Evolutionary conservation across 2,113 vertebrate species (phyloP).

Genomic region (Catagonus wagneri): DNA sequence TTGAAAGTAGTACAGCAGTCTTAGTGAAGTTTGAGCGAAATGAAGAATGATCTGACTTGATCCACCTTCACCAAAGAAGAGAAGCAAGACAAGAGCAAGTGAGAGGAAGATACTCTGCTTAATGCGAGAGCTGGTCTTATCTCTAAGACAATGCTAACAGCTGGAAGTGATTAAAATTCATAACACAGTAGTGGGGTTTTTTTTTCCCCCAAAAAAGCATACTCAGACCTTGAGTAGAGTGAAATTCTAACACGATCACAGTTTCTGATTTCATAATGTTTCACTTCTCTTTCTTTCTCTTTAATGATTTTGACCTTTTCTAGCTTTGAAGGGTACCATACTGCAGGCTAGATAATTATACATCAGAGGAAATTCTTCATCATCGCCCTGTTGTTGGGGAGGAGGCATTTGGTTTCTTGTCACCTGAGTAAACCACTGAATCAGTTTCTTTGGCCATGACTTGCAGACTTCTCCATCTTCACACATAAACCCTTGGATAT

Average conservation of each 20-base stretch:
- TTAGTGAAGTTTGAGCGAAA: conserved; percentile 20
- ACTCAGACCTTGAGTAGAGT: neutral
- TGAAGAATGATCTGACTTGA: neutral
- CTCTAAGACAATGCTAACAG: neutral
- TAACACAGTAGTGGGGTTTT: neutral
- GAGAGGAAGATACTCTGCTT: neutral
- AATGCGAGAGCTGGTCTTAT: neutral
- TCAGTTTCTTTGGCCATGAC: neutral
- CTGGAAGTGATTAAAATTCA: neutral
- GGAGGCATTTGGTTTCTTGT: neutral
- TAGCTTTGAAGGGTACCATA: neutral
- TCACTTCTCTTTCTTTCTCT: neutral
- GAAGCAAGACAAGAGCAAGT: neutral
- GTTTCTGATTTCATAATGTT: conserved; percentile 23
- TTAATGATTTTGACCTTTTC: neutral
- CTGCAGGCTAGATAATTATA: neutral
- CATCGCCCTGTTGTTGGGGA: neutral
- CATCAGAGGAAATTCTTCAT: neutral
- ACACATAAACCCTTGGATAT: neutral
- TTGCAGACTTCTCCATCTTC: neutral
- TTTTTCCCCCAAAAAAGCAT: neutral
- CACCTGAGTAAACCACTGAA: neutral
- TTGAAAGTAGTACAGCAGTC: neutral
- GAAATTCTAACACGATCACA: neutral
- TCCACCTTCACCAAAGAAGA: neutral